Evolutionary conservation across 2,797 vertebrate genomes (phyloP).

Genomic region (Sebastes iracundus): DNA sequence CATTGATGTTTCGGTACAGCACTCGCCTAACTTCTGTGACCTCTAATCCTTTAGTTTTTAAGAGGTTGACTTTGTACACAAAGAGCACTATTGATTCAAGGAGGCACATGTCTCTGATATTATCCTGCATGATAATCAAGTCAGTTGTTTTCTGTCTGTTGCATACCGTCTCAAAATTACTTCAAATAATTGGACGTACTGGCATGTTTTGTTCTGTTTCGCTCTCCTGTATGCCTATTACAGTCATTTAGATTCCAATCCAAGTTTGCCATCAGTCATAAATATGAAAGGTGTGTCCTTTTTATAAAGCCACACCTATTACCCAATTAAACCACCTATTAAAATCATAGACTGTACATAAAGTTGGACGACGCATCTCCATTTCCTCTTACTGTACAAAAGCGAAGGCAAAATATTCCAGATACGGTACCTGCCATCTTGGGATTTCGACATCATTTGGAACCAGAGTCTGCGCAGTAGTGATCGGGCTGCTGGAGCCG

Average conservation of each 20-base stretch:
- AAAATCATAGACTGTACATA: no score
- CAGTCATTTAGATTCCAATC: not conserved
- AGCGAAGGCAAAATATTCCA: no score
- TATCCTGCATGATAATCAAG: not conserved
- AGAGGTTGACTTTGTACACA: constrained; percentile 45
- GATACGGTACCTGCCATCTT: no score
- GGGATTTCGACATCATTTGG: no score
- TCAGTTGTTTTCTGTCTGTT: not conserved
- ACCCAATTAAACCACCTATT: not conserved
- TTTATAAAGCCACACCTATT: not conserved
- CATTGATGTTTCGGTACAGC: constrained; percentile 45
- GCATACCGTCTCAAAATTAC: not conserved
- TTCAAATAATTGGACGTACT: not conserved
- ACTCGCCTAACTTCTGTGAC: constrained; percentile 25
- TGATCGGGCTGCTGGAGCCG: no score
- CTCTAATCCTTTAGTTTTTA: constrained; percentile 49
- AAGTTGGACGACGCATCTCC: no score
- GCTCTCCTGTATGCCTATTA: not conserved
- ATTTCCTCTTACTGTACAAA: no score
- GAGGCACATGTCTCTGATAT: constrained; percentile 34
- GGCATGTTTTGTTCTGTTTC: not conserved
- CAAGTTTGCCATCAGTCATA: not conserved
- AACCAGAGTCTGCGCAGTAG: no score
- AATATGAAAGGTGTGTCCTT: not conserved
- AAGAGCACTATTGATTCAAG: constrained; percentile 45